A percentile compares a stretch with the other conserved stretches of the same genome.
Conservation (phyloP, 2,797 vertebrate species). For the Hoplostethus atlanticus region DNA sequence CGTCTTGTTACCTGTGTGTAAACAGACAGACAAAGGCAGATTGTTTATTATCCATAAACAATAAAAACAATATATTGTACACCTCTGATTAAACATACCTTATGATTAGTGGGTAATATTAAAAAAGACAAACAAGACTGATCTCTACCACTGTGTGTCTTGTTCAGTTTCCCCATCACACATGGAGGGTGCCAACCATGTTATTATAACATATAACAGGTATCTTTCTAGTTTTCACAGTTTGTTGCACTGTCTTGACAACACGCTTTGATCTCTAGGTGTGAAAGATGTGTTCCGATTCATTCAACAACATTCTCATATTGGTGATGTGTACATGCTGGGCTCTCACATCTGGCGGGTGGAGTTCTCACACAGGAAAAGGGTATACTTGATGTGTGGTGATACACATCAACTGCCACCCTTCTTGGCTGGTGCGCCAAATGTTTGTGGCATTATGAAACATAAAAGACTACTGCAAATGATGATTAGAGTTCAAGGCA, state of each 20-base stretch:
- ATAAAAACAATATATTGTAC: neutral
- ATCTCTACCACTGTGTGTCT: neutral
- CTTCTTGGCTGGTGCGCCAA: neutral
- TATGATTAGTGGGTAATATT: neutral
- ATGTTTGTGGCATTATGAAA: neutral
- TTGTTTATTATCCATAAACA: neutral
- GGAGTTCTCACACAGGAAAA: conserved; percentile 72
- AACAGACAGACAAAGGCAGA: conserved; percentile 21
- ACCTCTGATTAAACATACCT: neutral
- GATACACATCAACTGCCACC: conserved; percentile 20
- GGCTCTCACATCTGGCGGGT: neutral
- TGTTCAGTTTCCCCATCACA: neutral
- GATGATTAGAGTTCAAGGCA: neutral
- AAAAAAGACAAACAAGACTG: neutral
- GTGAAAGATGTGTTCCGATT: conserved; percentile 18
- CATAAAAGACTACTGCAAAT: neutral
- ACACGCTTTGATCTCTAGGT: conserved; percentile 15
- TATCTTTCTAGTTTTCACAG: too few species aligned
- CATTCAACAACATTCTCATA: fast-evolving
- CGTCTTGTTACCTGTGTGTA: conserved; percentile 42
- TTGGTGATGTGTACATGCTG: conserved; percentile 13
- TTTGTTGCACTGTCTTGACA: too few species aligned
- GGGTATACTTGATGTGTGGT: conserved; percentile 32
- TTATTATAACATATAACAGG: too few species aligned
- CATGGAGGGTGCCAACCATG: too few species aligned